phyloP scores from a whole-genome alignment of 92 coral and sea anemone species.

The Zoanthus solanderi region DNA sequence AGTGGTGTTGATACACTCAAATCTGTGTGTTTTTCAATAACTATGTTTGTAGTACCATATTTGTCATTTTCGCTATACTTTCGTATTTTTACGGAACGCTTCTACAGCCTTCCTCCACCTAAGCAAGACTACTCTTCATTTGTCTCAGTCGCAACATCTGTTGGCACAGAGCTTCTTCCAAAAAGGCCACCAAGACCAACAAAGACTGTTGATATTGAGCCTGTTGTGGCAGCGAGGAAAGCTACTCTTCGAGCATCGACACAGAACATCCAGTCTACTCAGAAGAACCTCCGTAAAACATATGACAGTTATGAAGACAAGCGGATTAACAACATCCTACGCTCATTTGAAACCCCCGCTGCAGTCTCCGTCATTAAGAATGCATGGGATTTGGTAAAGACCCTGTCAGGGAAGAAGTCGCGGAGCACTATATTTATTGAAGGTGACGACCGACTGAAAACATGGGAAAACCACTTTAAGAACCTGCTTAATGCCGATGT shows the following conservation, averaged over 20 bases:
- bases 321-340: too few relatives aligned
- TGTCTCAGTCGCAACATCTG: too few relatives aligned
- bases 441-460: too few relatives aligned
- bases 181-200: background rate
- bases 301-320: background rate
- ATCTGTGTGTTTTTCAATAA: constrained; percentile 17
- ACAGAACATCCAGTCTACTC: background rate
- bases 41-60: constrained; percentile 10
- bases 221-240: background rate
- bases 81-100: constrained; percentile 10
- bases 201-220: constrained; percentile 21
- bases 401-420: constrained; percentile 20
- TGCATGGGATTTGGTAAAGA: constrained; percentile 11
- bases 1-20: constrained; percentile 30
- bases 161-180: constrained; percentile 13
- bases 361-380: background rate
- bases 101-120: too few relatives aligned
- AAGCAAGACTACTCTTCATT: too few relatives aligned
- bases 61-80: constrained; percentile 16
- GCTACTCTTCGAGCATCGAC: background rate
- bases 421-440: background rate
- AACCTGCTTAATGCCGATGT: too few relatives aligned
- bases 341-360: too few relatives aligned
- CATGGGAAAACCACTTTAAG: too few relatives aligned
- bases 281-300: constrained; percentile 3